A percentile compares a stretch with the other conserved stretches of the same genome.
These are phyloP conservation scores for Okapia johnstoni DNA, from an alignment of 2,113 vertebrate genomes.

Conservation along the genomic window DNA sequence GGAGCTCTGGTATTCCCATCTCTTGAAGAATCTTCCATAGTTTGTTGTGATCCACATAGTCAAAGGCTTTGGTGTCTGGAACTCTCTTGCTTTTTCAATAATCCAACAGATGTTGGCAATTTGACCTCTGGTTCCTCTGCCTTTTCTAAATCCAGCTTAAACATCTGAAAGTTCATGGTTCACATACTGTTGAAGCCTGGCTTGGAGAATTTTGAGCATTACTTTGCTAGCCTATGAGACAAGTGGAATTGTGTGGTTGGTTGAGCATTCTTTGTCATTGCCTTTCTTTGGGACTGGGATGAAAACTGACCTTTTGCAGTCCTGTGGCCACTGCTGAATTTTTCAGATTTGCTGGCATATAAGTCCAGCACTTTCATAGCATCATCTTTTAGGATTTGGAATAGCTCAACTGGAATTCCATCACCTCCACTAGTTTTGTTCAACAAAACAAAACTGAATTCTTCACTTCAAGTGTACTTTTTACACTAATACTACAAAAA, in stretches of 20 bases:
- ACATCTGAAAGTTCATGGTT: not conserved
- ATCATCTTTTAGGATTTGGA: not conserved
- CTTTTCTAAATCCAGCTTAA: not conserved
- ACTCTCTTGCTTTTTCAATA: not conserved
- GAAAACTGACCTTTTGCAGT: not conserved
- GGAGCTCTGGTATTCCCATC: not conserved
- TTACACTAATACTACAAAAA: not conserved
- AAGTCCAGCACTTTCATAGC: not conserved
- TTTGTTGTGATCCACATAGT: not conserved
- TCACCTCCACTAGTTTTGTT: not conserved
- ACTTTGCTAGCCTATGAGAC: not conserved
- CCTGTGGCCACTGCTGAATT: not conserved
- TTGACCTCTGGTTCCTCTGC: not conserved
- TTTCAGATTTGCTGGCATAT: not conserved
- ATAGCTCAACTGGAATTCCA: not conserved
- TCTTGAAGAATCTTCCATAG: not conserved
- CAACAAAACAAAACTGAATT: not conserved
- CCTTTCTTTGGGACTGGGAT: not conserved
- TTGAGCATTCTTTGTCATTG: not conserved
- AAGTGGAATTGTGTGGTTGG: not conserved
- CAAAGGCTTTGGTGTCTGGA: not conserved
- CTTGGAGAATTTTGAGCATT: not conserved
- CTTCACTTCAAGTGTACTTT: not conserved
- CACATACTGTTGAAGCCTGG: not conserved
- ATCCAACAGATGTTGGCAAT: accelerated